Base-by-base conservation (phyloP, 2,888 invertebrate species). In the Amaurobius ferox region DNA sequence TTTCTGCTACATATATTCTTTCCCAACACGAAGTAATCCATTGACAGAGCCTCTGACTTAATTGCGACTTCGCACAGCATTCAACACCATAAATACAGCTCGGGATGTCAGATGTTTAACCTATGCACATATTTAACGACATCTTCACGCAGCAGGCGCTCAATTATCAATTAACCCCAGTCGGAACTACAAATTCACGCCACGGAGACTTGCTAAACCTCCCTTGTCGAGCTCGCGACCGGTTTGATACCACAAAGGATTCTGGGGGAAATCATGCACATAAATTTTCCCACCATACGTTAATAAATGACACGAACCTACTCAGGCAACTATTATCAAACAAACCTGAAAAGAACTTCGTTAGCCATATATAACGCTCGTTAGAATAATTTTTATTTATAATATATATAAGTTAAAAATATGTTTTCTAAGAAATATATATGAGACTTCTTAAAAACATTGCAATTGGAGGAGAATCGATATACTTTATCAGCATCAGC, bases 91-190 rank as follows among this genome's bases (percentile, higher is more conserved):
- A 35, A 35, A 35, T 11, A 35, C 35, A 35, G 11, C 6, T 35
- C 11, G 11, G 35, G 6, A 35, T 35, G 35, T 6, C 6, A 35
- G 35, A 7, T 35, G 35, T 44, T n/a, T n/a, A n/a, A 44, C 6
- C 44, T 13, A 44, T 44, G 44, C 44, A 16, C 44, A 44, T 44
- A 44, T 16, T 44, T 13, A 44, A 11, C 16, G 44, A 5, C 44
- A 2, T 16, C n/a, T 11, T 16, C 6, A 13, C 44, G n/a, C 44
- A 5, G 2, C 6, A 11, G 44, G 9, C 2, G 9, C 44, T 44
- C 44, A 44, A 44, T 44, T 44, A 44, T 11, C 44, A 44, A 44
- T 44, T 44, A 44, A 44, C 44, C 44, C n/a, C 44, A 44, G 44
- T 11, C 44, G 16, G 16, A 44, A 44, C 44, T 16, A 44, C 44